Evolutionary conservation across 2,888 invertebrate species (phyloP), one percentile per base, ranked within the genome.

Genomic region (Maniola hyperantus): DNA sequence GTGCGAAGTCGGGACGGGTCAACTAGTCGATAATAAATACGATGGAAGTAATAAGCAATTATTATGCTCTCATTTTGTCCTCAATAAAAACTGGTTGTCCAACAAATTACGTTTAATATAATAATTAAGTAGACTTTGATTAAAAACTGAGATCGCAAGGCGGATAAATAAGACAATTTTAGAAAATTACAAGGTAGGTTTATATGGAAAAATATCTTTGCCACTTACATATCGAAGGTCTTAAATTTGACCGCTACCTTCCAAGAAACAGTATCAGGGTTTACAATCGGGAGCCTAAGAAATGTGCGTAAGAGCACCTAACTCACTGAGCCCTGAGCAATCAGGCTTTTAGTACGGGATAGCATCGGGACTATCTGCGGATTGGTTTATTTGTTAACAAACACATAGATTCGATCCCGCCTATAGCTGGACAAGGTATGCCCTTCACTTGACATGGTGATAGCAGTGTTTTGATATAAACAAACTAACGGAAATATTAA

Each of bases 281-380:
- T 63, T 66, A 70, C 67, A 67, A 71, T 71, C 71, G 68, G 69
- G 71, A 72, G 72, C 70, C 70, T 73, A 72, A 75, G 72, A 72
- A 75, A 76, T 74, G 77, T 73, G 73, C 73, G 69, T 65, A 57
- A 46, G 72, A 44, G 70, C 71, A 62, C 71, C 71, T 74, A 72
- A 71, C 70, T 66, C 66, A 61, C 18, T 71, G 64, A 58, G 63
- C 64, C 71, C 11, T 71, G 64, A 61, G 63, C 65, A 72, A 71
- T 74, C 71, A 72, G 71, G 67, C 69, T 55, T 68, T 62, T 61
- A 55, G 66, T 48, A 50, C 46, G 26, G 55, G 46, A 66, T 55
- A 61, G 39, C 46, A 66, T 65, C 55, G n/a, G 48, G 55, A 36
- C 55, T 66, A 66, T 61, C 66, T 66, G 26, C 20, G 61, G 34